Percentiles rank a stretch among this genome's conserved stretches.
Conservation (phyloP, 1,140 invertebrate species). For the Drosophila chauvacae region DNA sequence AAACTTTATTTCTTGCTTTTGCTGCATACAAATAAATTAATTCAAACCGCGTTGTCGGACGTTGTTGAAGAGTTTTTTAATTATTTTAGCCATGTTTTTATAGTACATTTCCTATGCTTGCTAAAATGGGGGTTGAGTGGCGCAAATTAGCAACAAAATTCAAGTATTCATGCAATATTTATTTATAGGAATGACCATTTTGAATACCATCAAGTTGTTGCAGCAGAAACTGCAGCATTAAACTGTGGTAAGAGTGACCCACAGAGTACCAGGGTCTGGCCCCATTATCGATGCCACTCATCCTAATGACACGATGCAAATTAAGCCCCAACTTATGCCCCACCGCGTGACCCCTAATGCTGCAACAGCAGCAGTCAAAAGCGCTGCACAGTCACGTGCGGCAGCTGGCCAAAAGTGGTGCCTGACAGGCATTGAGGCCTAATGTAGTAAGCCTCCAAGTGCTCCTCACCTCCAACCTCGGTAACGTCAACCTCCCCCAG, state of each 20-base stretch:
- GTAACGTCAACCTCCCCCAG: conserved; percentile 1
- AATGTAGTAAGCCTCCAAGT: conserved; percentile 51
- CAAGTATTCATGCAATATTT: conserved; percentile 20
- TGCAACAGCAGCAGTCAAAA: conserved; percentile 30
- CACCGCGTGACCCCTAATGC: conserved; percentile 6
- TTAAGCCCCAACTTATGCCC: conserved; percentile 50
- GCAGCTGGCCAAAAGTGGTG: conserved; percentile 54
- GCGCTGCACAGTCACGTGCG: conserved; percentile 72
- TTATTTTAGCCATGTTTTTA: not conserved
- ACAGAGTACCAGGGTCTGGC: conserved; percentile 28
- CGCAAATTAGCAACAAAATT: not conserved
- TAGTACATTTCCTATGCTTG: conserved; percentile 19
- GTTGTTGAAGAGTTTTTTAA: conserved; percentile 12
- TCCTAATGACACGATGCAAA: conserved; percentile 76
- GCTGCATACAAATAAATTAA: conserved; percentile 1
- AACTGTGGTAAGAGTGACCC: conserved; percentile 25
- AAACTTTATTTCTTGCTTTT: conserved; percentile 4
- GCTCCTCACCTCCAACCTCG: conserved; percentile 1
- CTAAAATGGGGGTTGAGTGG: conserved; percentile 23
- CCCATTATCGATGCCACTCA: conserved; percentile 71
- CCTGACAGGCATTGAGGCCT: conserved; percentile 63
- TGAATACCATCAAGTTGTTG: conserved; percentile 13
- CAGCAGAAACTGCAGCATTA: conserved; percentile 28
- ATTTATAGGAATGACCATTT: conserved; percentile 42
- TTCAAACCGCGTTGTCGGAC: not conserved